Conservation (phyloP, 2,888 invertebrate species). For the Lypha dubia region DNA sequence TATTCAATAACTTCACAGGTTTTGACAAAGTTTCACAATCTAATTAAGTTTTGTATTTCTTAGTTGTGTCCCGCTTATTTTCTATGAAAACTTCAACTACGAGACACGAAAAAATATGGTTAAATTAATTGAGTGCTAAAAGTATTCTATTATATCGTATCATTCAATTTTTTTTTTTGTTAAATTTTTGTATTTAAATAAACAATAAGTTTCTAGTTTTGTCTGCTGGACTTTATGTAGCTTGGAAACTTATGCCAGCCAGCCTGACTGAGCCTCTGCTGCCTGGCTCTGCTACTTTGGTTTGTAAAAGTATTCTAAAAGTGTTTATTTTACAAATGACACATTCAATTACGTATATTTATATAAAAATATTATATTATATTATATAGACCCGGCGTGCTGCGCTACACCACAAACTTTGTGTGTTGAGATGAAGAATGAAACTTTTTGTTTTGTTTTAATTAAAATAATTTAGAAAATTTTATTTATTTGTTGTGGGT, state of each 20-base stretch:
- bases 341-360: constrained; percentile 63
- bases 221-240: background rate
- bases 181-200: constrained; percentile 36
- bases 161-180: constrained; percentile 38
- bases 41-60: background rate
- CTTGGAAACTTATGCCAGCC: too few relatives aligned
- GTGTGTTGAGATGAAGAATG: too few relatives aligned
- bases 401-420: too few relatives aligned
- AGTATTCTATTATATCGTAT: constrained; percentile 15
- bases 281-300: constrained; percentile 13
- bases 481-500: too few relatives aligned
- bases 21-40: constrained; percentile 7
- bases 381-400: too few relatives aligned
- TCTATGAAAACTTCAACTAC: constrained; percentile 6
- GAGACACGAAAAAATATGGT: constrained; percentile 41
- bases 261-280: background rate
- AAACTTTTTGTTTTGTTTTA: too few relatives aligned
- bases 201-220: constrained; percentile 22
- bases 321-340: constrained; percentile 62
- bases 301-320: background rate
- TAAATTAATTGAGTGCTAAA: constrained; percentile 63
- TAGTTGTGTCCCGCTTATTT: too few relatives aligned
- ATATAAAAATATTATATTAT: too few relatives aligned
- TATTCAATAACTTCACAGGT: constrained; percentile 45
- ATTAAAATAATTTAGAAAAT: too few relatives aligned